These are phyloP conservation scores for Nothocercus julius DNA, from an alignment of 2,113 vertebrate genomes.

Conservation along the genomic window DNA sequence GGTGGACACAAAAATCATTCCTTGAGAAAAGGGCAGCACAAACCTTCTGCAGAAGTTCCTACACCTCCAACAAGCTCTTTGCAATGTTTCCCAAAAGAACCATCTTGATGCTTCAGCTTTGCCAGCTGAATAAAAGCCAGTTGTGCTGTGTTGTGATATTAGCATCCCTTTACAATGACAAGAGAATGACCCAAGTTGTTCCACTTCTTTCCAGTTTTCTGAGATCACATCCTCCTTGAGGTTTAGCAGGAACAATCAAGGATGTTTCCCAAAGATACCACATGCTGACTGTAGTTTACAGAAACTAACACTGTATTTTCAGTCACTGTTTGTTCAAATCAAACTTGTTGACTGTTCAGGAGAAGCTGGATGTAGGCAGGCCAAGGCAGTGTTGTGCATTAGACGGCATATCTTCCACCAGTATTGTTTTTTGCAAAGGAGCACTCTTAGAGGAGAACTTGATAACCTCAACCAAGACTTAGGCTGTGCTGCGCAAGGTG, in stretches of 20 bases:
- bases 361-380: not conserved
- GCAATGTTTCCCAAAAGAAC: not conserved
- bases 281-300: not conserved
- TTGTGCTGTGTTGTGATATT: not conserved
- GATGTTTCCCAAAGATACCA: not conserved
- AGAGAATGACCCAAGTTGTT: not conserved
- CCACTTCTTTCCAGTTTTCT: not conserved
- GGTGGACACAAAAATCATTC: not conserved
- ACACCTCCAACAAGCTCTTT: not conserved
- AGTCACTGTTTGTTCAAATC: not conserved
- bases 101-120: not conserved
- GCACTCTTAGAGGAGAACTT: not conserved
- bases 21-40: not conserved
- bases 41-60: not conserved
- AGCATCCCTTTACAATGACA: not conserved
- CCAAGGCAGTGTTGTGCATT: not conserved
- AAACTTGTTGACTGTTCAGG: not conserved
- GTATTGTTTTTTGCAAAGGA: not conserved
- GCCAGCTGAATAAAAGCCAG: not conserved
- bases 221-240: not conserved
- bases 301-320: not conserved
- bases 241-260: not conserved
- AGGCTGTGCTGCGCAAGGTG: not conserved
- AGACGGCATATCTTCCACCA: not conserved
- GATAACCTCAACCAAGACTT: not conserved